Percentiles rank a stretch among this genome's conserved stretches.
Evolutionary conservation across 2,113 vertebrate genomes (phyloP).

Genomic region (Daphoenositta chrysoptera): DNA sequence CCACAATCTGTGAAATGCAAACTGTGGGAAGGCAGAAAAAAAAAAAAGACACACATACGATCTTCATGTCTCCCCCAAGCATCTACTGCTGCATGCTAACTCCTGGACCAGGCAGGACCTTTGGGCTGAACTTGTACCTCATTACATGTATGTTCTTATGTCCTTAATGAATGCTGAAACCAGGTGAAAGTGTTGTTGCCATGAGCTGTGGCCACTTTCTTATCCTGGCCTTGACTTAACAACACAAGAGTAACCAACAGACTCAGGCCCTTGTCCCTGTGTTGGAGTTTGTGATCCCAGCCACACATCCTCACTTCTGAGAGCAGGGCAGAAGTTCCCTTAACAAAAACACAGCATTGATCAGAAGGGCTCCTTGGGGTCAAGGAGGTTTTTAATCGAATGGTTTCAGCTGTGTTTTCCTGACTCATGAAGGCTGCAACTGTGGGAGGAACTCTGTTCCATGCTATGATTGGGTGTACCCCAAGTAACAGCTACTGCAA

Average conservation of each 20-base stretch:
- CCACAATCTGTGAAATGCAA: neutral
- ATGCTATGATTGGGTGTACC: neutral
- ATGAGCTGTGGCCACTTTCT: neutral
- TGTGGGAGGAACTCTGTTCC: neutral
- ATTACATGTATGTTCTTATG: too few species aligned
- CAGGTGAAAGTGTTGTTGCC: neutral
- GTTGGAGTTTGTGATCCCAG: neutral
- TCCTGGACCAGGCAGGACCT: neutral
- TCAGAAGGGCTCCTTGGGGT: neutral
- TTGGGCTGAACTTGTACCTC: neutral
- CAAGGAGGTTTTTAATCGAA: neutral
- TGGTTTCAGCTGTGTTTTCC: neutral
- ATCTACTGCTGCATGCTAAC: neutral
- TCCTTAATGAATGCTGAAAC: neutral
- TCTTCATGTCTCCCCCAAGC: neutral
- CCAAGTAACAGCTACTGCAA: neutral
- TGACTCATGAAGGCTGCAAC: neutral
- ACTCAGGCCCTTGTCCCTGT: neutral
- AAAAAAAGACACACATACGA: neutral
- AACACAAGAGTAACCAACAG: neutral
- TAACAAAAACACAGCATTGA: rapidly evolving
- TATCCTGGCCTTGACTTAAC: neutral
- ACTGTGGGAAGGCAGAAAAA: neutral
- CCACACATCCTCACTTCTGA: rapidly evolving
- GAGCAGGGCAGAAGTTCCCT: neutral